A percentile compares a stretch with the other conserved stretches of the same genome.
phyloP scores from a whole-genome alignment of 2,888 invertebrate genomes.

The Aplocera efformata region DNA sequence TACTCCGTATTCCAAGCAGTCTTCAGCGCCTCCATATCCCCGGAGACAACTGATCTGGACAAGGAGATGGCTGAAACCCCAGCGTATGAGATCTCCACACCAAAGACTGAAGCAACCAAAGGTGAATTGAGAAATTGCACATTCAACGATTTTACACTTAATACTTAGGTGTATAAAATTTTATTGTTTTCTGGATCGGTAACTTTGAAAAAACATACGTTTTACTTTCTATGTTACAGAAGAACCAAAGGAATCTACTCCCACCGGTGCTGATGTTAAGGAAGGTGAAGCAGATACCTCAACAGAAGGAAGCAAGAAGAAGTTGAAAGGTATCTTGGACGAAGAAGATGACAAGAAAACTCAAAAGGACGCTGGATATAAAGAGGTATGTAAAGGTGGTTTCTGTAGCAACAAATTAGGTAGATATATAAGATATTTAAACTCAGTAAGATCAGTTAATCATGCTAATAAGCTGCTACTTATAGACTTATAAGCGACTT shows the following conservation, averaged over 20 bases:
- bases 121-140: conserved; percentile 19
- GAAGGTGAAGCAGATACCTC: conserved; percentile 33
- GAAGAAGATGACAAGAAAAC: conserved; percentile 56
- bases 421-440: neutral
- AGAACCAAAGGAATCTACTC: conserved; percentile 21
- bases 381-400: conserved; percentile 41
- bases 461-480: too few species aligned
- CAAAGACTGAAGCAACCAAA: conserved; percentile 24
- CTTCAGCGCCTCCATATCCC: conserved; percentile 46
- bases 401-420: neutral
- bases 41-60: conserved; percentile 31
- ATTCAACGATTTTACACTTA: too few species aligned
- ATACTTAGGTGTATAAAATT: too few species aligned
- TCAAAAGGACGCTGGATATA: conserved; percentile 64
- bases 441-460: too few species aligned
- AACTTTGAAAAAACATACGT: too few species aligned
- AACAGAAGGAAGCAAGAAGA: conserved; percentile 45
- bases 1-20: conserved; percentile 83
- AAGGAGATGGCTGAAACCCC: conserved; percentile 8
- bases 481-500: too few species aligned
- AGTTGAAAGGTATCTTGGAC: conserved; percentile 40
- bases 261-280: conserved; percentile 22
- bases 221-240: conserved; percentile 19
- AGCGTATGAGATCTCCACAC: conserved; percentile 2
- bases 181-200: too few species aligned